phyloP scores from a whole-genome alignment of 2,888 invertebrate species.

The Tachystola acroxantha region DNA sequence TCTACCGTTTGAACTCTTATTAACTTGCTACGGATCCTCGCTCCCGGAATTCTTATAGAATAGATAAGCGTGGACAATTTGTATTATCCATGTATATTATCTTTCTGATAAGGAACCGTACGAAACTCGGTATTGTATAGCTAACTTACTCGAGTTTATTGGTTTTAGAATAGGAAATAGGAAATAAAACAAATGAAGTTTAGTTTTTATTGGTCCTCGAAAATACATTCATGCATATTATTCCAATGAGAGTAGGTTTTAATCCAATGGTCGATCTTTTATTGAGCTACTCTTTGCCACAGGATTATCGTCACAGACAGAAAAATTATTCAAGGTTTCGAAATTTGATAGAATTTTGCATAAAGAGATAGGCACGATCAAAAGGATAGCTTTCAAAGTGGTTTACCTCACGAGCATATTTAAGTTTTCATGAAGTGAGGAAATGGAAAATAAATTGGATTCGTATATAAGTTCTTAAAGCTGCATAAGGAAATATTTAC shows the following conservation, averaged over 20 bases:
- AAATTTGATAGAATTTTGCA: constrained; percentile 69
- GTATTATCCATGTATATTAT: constrained; percentile 23
- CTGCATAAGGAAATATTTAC: constrained; percentile 58
- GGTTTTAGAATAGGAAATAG: neutral
- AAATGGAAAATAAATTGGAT: constrained; percentile 78
- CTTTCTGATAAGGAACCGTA: constrained; percentile 20
- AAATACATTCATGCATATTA: no score
- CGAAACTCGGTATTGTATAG: neutral
- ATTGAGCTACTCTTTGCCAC: neutral
- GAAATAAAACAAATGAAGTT: no score
- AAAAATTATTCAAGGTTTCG: constrained; percentile 36
- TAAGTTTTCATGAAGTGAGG: constrained; percentile 76
- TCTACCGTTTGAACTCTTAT: constrained; percentile 50
- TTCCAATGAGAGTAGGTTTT: no score
- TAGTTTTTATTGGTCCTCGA: no score
- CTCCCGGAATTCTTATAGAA: constrained; percentile 14
- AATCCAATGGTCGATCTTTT: neutral
- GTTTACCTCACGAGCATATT: constrained; percentile 74
- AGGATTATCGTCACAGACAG: constrained; percentile 16
- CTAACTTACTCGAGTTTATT: neutral
- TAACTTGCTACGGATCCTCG: constrained; percentile 18
- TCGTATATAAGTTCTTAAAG: constrained; percentile 72
- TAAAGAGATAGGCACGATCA: constrained; percentile 71
- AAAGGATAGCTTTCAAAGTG: constrained; percentile 73
- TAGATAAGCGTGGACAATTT: constrained; percentile 46